Conservation (phyloP, 2,113 vertebrate genomes). For the Gallinago media region DNA sequence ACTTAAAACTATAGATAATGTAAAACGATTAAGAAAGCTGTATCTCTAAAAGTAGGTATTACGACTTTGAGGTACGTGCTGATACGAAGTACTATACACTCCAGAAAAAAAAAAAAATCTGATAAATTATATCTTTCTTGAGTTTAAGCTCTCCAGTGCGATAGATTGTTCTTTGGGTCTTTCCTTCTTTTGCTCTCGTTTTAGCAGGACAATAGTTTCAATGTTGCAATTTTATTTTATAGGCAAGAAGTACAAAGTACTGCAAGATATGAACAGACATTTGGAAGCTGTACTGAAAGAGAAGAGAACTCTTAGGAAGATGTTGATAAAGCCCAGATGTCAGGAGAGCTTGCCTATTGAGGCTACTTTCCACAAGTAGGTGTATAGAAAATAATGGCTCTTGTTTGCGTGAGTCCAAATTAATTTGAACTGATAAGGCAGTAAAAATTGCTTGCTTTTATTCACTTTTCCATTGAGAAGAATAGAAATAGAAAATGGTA, state of each 20-base stretch:
- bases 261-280: slow-evolving; percentile 87
- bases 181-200: not conserved
- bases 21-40: not conserved
- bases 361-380: slow-evolving; percentile 87
- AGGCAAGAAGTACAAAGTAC: slow-evolving; percentile 80
- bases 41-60: not conserved
- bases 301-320: slow-evolving; percentile 83
- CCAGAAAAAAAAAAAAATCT: not conserved
- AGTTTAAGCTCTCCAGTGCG: not conserved
- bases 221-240: not conserved
- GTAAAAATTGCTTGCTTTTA: not conserved
- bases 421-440: not conserved
- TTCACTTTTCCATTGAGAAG: not conserved
- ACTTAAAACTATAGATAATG: not conserved
- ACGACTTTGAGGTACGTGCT: not conserved
- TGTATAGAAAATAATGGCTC: not conserved
- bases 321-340: slow-evolving; percentile 82
- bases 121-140: not conserved
- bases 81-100: not conserved
- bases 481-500: not conserved
- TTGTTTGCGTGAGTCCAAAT: not conserved
- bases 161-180: not conserved
- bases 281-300: slow-evolving; percentile 87
- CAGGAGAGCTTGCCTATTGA: slow-evolving; percentile 86
- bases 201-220: not conserved